These are phyloP conservation scores for Poecilia picta DNA, from an alignment of 2,797 vertebrate species.

Conservation along the genomic window DNA sequence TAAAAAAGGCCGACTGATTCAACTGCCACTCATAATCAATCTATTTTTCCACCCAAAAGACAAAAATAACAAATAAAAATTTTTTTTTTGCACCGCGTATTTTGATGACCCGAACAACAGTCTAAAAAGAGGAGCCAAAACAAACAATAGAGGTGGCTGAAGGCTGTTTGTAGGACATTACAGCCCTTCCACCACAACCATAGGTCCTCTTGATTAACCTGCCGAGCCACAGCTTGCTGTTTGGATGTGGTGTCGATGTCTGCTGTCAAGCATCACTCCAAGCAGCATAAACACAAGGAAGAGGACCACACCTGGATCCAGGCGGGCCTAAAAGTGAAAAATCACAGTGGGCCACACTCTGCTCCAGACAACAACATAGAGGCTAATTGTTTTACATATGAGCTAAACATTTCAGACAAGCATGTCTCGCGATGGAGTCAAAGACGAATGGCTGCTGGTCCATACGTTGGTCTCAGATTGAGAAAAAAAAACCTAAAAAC, in stretches of 20 bases:
- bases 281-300: constrained; percentile 74
- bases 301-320: constrained; percentile 77
- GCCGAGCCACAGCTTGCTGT: constrained; percentile 68
- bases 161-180: constrained; percentile 49
- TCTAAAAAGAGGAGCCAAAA: constrained; percentile 29
- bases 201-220: constrained; percentile 76
- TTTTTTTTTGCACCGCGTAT: constrained; percentile 28
- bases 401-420: constrained; percentile 78
- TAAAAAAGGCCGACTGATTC: not conserved
- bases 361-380: constrained; percentile 61
- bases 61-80: not conserved
- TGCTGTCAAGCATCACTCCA: constrained; percentile 80
- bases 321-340: constrained; percentile 66
- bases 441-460: constrained; percentile 58
- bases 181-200: constrained; percentile 48
- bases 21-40: not conserved
- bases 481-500: constrained; percentile 36
- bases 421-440: constrained; percentile 61
- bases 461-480: constrained; percentile 44
- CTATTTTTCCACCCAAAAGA: not conserved
- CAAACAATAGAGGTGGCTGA: constrained; percentile 39
- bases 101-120: constrained; percentile 15
- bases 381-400: constrained; percentile 75
- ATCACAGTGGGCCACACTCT: constrained; percentile 55
- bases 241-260: constrained; percentile 82